Conservation (phyloP, 1,140 invertebrate genomes). For the Drosophila subobscura region DNA sequence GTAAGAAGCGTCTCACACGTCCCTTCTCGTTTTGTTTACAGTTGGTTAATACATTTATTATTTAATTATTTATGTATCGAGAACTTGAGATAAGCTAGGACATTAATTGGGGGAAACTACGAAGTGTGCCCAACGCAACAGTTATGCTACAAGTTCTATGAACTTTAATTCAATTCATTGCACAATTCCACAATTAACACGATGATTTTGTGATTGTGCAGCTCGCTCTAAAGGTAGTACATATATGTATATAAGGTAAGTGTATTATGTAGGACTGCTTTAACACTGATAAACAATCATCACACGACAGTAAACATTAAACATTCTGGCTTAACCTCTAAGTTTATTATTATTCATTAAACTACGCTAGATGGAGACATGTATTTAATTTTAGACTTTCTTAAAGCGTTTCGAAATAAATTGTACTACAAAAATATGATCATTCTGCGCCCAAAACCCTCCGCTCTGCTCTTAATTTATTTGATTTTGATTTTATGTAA, state of each 20-base stretch:
- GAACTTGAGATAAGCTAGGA: slow-evolving; percentile 45
- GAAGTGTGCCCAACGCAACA: slow-evolving; percentile 23
- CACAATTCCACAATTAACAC: slow-evolving; percentile 30
- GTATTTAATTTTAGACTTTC: slow-evolving; percentile 37
- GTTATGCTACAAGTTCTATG: slow-evolving; percentile 47
- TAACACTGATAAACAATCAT: slow-evolving; percentile 65
- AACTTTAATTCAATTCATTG: slow-evolving; percentile 46
- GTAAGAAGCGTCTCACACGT: too few species aligned
- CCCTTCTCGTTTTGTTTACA: background rate
- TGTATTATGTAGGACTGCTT: slow-evolving; percentile 40
- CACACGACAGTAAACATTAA: slow-evolving; percentile 63
- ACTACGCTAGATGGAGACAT: slow-evolving; percentile 40
- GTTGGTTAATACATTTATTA: slow-evolving; percentile 38
- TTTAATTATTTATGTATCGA: slow-evolving; percentile 36
- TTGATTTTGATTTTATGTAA: slow-evolving; percentile 98
- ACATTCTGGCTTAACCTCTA: slow-evolving; percentile 49
- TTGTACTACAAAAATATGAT: slow-evolving; percentile 79
- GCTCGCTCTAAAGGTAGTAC: slow-evolving; percentile 49
- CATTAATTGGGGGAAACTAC: slow-evolving; percentile 28
- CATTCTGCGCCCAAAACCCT: slow-evolving; percentile 8
- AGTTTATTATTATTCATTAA: slow-evolving; percentile 53
- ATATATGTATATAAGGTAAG: slow-evolving; percentile 28
- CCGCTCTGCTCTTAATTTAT: slow-evolving; percentile 77
- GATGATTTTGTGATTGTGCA: slow-evolving; percentile 65
- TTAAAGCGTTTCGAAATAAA: slow-evolving; percentile 69